Percentiles rank a stretch among this genome's conserved stretches.
Conservation (phyloP, 30 jellyfish, hydroid and myxozoan species). For the Rhopilema esculentum region DNA sequence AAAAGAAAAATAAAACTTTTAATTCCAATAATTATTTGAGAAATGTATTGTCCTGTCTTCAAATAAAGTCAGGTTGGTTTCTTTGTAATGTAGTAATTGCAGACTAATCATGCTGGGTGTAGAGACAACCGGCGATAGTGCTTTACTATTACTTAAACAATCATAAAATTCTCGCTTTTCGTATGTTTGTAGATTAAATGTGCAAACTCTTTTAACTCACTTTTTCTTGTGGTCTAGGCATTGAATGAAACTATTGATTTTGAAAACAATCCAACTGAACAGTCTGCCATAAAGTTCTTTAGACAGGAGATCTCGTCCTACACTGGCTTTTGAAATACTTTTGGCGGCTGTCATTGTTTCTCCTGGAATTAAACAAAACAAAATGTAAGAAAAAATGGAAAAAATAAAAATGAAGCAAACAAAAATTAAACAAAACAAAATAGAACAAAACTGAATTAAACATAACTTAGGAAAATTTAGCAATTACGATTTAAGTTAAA, state of each 20-base stretch:
- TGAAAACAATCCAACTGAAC: slow-evolving; percentile 80
- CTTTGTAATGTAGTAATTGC: too few species aligned
- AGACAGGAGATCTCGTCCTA: slow-evolving; percentile 72
- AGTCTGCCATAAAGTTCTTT: slow-evolving; percentile 74
- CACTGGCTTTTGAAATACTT: slow-evolving; percentile 66
- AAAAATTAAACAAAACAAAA: not conserved
- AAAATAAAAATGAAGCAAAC: not conserved
- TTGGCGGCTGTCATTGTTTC: slow-evolving; percentile 75
- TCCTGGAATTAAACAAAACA: slow-evolving; percentile 27
- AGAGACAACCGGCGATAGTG: too few species aligned
- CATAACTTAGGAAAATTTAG: not conserved
- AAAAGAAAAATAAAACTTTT: too few species aligned
- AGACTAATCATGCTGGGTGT: too few species aligned
- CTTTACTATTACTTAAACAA: too few species aligned
- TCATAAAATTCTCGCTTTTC: too few species aligned
- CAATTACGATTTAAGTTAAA: too few species aligned
- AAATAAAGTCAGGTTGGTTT: too few species aligned
- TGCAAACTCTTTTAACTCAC: slow-evolving; percentile 24
- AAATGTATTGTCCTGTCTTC: too few species aligned
- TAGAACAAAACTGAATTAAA: not conserved
- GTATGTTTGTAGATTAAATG: too few species aligned
- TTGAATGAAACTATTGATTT: slow-evolving; percentile 57
- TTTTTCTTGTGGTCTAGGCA: slow-evolving; percentile 50
- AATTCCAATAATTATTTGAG: too few species aligned
- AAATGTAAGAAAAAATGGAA: not conserved